phyloP scores from a whole-genome alignment of 1,140 invertebrate genomes.

The Theocolax elegans region DNA sequence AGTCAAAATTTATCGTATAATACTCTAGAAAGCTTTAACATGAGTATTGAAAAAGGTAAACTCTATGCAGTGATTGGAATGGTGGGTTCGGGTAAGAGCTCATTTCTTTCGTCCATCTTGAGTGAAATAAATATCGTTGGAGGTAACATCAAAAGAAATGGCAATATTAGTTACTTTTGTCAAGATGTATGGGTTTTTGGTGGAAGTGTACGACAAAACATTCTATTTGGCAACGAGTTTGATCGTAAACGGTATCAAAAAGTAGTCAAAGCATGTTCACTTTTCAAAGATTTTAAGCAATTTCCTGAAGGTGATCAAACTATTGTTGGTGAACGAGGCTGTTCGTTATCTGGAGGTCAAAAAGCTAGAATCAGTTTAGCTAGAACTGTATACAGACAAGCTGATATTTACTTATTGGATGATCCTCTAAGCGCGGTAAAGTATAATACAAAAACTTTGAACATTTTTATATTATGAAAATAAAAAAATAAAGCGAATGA shows the following conservation, averaged over 20 bases:
- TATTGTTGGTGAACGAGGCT: slow-evolving; percentile 84
- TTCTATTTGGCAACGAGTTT: slow-evolving; percentile 77
- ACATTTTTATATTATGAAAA: too few relatives aligned
- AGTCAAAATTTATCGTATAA: slow-evolving; percentile 52
- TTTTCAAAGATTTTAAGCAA: slow-evolving; percentile 78
- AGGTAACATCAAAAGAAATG: slow-evolving; percentile 71
- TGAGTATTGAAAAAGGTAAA: slow-evolving; percentile 68
- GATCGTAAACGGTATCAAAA: slow-evolving; percentile 72
- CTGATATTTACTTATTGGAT: slow-evolving; percentile 85
- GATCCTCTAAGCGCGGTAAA: slow-evolving; percentile 83
- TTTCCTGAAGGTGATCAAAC: slow-evolving; percentile 82
- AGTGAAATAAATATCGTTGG: slow-evolving; percentile 72
- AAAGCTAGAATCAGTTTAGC: slow-evolving; percentile 85
- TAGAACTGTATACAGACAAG: slow-evolving; percentile 74
- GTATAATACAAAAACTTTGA: too few relatives aligned
- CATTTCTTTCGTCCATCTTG: slow-evolving; percentile 72
- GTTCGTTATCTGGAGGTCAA: slow-evolving; percentile 85
- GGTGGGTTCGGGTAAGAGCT: slow-evolving; percentile 75
- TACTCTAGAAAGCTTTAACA: slow-evolving; percentile 67
- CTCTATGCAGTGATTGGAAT: slow-evolving; percentile 74
- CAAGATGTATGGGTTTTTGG: slow-evolving; percentile 83
- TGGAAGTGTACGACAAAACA: slow-evolving; percentile 77
- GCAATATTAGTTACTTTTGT: slow-evolving; percentile 76
- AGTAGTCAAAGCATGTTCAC: slow-evolving; percentile 72
- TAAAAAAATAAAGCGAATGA: too few relatives aligned